A percentile compares a stretch with the other conserved stretches of the same genome.
Conservation (phyloP, 2,113 vertebrate genomes). For the Pedetes capensis region DNA sequence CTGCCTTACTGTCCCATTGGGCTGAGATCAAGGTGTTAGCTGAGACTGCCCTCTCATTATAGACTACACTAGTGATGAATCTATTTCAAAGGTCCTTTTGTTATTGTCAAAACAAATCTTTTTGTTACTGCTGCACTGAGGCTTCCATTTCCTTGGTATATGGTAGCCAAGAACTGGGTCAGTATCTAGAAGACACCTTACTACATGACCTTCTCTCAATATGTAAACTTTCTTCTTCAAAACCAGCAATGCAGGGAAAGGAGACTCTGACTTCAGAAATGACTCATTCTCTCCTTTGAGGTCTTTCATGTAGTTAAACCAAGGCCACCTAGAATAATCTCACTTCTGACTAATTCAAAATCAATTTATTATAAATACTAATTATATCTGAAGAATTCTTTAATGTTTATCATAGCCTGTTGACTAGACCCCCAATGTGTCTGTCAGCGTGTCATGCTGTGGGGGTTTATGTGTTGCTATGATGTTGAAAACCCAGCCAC, state of each 20-base stretch:
- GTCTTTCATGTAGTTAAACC: neutral
- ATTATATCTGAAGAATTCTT: neutral
- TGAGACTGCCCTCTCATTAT: neutral
- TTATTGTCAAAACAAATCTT: neutral
- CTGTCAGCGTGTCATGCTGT: too few species aligned
- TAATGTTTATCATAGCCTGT: neutral
- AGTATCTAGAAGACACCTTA: neutral
- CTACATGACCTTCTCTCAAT: neutral
- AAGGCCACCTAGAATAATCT: neutral
- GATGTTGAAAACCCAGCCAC: too few species aligned
- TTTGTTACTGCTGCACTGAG: neutral
- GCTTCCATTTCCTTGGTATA: neutral
- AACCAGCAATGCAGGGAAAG: neutral
- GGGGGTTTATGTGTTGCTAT: too few species aligned
- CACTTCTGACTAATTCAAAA: neutral
- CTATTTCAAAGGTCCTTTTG: neutral
- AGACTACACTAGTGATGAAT: neutral
- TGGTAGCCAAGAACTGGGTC: neutral
- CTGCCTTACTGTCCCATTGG: fast-evolving
- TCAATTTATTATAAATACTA: neutral
- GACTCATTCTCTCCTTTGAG: neutral
- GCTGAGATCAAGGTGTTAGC: neutral
- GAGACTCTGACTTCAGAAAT: neutral
- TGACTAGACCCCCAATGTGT: too few species aligned
- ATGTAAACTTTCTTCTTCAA: neutral